Evolutionary conservation across 2,797 vertebrate species (phyloP), one percentile per base, ranked within the genome.

Genomic region (Hippoglossus hippoglossus): DNA sequence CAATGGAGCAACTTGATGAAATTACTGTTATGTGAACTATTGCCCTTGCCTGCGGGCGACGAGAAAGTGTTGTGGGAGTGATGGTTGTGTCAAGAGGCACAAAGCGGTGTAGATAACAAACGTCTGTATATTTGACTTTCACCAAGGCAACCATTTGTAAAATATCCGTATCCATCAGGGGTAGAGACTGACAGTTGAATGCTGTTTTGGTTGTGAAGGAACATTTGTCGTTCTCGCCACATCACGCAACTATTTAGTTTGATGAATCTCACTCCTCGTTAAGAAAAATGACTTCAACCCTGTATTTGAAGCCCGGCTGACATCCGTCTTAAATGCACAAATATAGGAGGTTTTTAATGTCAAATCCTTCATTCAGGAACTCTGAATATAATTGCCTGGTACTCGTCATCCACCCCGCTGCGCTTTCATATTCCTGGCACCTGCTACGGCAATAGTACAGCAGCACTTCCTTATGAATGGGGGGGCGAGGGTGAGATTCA

Each of bases 1-100:
- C 85, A 82, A 88, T 81, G 41, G 76, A 70, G 75, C 74, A 82
- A 89, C 60, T 78, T 85, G 77, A 88, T 77, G 75, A 87, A 85
- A 87, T 87, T 66, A 83, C 75, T 78, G 71, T 80, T 79, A 22
- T 16, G 62, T 89, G 85, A 89, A 86, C 86, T 83, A 68, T 81
- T 86, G 80, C 71, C 80, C 75, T 83, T 26, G 1, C 80, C 50
- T 77, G 62, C 71, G 70, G 74, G 72, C 66, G 39, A 28, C 39
- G 56, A 49, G 73, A 71, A 65, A 77, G 60, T 56, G 61, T 26
- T 53, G 77, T 85, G 73, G 81, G 89, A 81, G 80, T 80, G 80
- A 80, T 76, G 56, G 77, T 65, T 67, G 63, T 84, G 76, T 86
- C 79, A 84, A 9, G 16, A 77, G 66, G 80, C 71, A 39, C 55